Base-by-base conservation (phyloP, 2,113 vertebrate species). In the Tringa solitaria region DNA sequence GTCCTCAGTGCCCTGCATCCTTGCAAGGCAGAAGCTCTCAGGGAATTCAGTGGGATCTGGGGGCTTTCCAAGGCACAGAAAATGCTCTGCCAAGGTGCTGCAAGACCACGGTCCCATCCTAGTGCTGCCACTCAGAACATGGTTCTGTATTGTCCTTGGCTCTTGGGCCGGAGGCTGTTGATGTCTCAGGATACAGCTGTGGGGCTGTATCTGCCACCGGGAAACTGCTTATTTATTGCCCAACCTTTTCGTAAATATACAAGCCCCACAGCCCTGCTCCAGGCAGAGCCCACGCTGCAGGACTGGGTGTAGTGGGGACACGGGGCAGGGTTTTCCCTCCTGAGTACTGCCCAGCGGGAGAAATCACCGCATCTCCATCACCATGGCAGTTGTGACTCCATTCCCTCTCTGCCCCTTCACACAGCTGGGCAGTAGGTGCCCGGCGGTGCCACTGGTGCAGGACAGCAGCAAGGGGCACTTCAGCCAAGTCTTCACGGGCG, bases 341-440 rank as follows among this genome's bases (percentile, higher is more conserved):
- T 2, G 20, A 13, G 2, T 6, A 0, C 26, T 17, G 65, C 17
- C 59, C 32, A 30, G 51, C 21, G 3, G 84, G 39, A 60, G 43
- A 15, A 53, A 33, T 2, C 2, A 0, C 39, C 9, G n/a, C 41
- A 9, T 20, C 60, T 76, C 68, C 14, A 0, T 48, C 65, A 48
- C 26, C 6, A 0, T 1, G 2, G 75, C 30, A 14, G 14, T 14
- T 9, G 69, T 0, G 3, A 0, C 74, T 14, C 63, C 1, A 0
- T 16, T 10, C 28, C 30, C 43, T 11, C 43, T 26, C 15, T 10
- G 33, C 35, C 33, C 8, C 24, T 2, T 30, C 51, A 0, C 16
- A 8, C 50, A 3, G 7, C 60, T 0, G 45, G 53, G 75, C 60
- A 8, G 10, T 5, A 8, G 22, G 22, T 20, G 26, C 33, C 32